Base-by-base conservation (phyloP, 1,140 invertebrate species). In the Cardiocondyla obscurior region DNA sequence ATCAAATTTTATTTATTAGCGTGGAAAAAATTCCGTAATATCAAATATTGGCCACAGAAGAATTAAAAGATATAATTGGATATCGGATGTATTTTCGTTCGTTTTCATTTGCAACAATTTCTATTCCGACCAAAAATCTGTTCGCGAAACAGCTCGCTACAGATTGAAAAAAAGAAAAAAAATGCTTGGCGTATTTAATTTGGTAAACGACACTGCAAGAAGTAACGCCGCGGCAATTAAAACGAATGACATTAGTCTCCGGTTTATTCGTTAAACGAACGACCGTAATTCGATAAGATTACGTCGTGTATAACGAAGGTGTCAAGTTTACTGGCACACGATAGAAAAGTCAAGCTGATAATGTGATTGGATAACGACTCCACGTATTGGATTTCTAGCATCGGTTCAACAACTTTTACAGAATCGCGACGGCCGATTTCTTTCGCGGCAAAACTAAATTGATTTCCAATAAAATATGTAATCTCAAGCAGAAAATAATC, bases 331-430 rank as follows among this genome's bases (percentile, higher is more conserved):
- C 14, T 53, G 49, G 46, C 74, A 42, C 42, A 53, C 7, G 46
- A 42, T 67, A 30, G 46, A 69, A 67, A 67, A 79, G 30, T 69
- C 36, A 79, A 10, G 25, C 33, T 25, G 33, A 25, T 67, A 79
- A 79, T 67, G 33, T 42, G 62, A 79, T 79, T 67, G 74, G 49
- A 53, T 53, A 53, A 79, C 33, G 7, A 76, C 64, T 76, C 28
- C 12, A 69, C 25, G 33, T 79, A 79, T 79, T 55, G 33, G 46
- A 69, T 67, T 69, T 51, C 19, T 22, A 36, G 28, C 30, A 49
- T 62, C 46, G 30, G 44, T 67, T 77, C 60, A 67, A 36, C 30
- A 77, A 67, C 60, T 79, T 53, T 69, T 30, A 7, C 33, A 53
- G 12, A 3, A 79, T 79, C 19, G 44, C 62, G 33, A 67, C 60